Evolutionary conservation across 2,113 vertebrate genomes (phyloP).

Genomic region (Bolborhynchus lineola): DNA sequence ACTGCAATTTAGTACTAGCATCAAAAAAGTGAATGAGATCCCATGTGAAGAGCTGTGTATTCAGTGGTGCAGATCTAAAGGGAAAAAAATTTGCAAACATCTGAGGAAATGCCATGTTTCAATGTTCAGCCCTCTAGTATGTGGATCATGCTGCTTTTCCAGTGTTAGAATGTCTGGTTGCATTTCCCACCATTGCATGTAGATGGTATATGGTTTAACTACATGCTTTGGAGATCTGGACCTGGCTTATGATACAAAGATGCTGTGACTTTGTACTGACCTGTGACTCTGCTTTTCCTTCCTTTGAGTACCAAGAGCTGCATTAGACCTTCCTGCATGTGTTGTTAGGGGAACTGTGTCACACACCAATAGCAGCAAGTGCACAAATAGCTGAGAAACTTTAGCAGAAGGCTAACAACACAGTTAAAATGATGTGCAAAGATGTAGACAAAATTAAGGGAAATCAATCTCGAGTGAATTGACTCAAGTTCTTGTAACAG

Average conservation of each 20-base stretch:
- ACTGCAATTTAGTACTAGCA: neutral
- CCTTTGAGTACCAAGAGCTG: neutral
- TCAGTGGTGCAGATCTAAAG: neutral
- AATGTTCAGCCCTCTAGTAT: neutral
- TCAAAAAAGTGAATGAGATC: neutral
- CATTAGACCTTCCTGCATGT: neutral
- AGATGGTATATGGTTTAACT: neutral
- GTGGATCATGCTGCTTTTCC: neutral
- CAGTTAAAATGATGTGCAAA: neutral
- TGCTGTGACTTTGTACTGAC: too few species aligned
- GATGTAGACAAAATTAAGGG: neutral
- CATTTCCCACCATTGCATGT: rapidly evolving
- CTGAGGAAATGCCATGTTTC: neutral
- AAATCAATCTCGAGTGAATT: neutral
- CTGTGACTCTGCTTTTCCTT: neutral
- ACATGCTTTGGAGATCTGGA: neutral
- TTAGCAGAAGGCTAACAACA: neutral
- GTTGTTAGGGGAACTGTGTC: neutral
- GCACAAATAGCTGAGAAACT: neutral
- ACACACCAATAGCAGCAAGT: neutral
- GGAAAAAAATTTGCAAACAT: neutral
- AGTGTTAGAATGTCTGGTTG: neutral
- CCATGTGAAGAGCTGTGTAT: neutral
- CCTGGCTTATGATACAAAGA: rapidly evolving
- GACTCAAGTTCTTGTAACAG: neutral